phyloP scores from a whole-genome alignment of 2,888 invertebrate genomes.

The Diarsia dahlii region DNA sequence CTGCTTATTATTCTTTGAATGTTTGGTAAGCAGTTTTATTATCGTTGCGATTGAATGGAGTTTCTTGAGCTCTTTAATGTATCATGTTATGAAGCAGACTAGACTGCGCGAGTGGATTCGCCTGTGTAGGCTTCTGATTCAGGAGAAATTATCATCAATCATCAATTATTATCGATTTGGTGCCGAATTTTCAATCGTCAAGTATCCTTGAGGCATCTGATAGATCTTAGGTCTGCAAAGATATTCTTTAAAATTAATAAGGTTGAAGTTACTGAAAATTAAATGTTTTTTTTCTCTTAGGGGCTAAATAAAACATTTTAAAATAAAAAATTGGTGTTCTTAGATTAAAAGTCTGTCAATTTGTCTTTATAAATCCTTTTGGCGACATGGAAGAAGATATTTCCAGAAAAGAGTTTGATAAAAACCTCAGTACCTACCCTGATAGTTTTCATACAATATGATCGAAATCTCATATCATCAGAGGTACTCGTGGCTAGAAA shows the following conservation, averaged over 20 bases:
- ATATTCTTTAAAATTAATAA: constrained; percentile 28
- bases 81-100: not conserved
- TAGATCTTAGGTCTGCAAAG: not conserved
- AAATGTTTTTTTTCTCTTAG: too few relatives aligned
- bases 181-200: not conserved
- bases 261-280: not conserved
- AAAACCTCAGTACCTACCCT: too few relatives aligned
- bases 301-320: too few relatives aligned
- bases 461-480: too few relatives aligned
- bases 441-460: too few relatives aligned
- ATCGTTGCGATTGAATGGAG: not conserved
- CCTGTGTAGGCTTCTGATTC: not conserved
- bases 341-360: too few relatives aligned
- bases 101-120: not conserved
- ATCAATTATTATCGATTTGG: not conserved
- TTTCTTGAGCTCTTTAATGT: not conserved
- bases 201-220: not conserved
- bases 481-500: too few relatives aligned
- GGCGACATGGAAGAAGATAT: too few relatives aligned
- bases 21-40: constrained; percentile 24
- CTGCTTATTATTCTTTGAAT: constrained; percentile 33
- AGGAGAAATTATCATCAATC: not conserved
- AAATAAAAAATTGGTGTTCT: too few relatives aligned
- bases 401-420: too few relatives aligned
- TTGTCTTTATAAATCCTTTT: too few relatives aligned